Evolutionary conservation across 2,888 invertebrate genomes (phyloP).

Genomic region (Tillus elongatus): DNA sequence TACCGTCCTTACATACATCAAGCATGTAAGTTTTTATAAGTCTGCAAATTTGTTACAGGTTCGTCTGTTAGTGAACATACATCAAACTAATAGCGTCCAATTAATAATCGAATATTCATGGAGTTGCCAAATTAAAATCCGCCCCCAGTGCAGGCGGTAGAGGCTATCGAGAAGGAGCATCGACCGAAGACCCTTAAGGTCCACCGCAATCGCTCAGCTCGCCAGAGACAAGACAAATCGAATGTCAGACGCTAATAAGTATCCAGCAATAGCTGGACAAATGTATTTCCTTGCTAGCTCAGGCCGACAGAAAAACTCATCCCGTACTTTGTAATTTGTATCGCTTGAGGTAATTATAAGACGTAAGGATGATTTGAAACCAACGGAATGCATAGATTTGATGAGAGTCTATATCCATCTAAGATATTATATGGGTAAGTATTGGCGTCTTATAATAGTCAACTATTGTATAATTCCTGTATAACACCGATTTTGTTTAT

Average conservation of each 20-base stretch:
- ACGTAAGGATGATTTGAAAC: too few relatives aligned
- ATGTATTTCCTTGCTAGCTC: constrained; percentile 41
- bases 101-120: constrained; percentile 37
- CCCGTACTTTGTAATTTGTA: constrained; percentile 43
- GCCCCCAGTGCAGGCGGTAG: constrained; percentile 28
- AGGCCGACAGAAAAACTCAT: constrained; percentile 41
- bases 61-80: constrained; percentile 18
- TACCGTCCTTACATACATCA: too few relatives aligned
- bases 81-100: constrained; percentile 33
- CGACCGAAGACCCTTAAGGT: constrained; percentile 26
- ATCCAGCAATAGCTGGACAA: constrained; percentile 44
- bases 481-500: too few relatives aligned
- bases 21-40: too few relatives aligned
- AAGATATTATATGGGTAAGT: too few relatives aligned
- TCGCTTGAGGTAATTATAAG: constrained; percentile 42
- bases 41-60: neutral
- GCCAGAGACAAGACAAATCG: constrained; percentile 46
- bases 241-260: constrained; percentile 48
- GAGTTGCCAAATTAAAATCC: constrained; percentile 38
- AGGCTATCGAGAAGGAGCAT: constrained; percentile 25
- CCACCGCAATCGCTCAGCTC: constrained; percentile 40
- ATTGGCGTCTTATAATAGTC: too few relatives aligned
- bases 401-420: too few relatives aligned
- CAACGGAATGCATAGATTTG: too few relatives aligned
- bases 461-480: too few relatives aligned